Percentiles rank a stretch among this genome's conserved stretches.
Conservation (phyloP, 2,113 vertebrate species). For the Melanostigma gelatinosum region DNA sequence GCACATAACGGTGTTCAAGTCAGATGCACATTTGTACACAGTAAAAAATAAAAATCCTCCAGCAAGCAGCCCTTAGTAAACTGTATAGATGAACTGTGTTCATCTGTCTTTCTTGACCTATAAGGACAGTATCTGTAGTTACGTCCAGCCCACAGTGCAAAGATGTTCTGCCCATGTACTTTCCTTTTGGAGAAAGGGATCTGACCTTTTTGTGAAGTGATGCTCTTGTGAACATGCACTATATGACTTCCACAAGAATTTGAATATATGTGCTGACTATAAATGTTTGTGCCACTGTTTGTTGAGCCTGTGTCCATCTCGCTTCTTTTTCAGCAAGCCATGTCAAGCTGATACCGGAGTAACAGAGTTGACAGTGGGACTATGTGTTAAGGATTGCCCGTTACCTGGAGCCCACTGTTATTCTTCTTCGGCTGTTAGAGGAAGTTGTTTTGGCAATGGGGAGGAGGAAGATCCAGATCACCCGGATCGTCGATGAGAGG, state of each 20-base stretch:
- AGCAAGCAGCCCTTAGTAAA: neutral
- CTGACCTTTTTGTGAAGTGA: neutral
- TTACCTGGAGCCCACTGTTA: constrained; percentile 75
- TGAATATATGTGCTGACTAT: neutral
- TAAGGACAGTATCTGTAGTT: neutral
- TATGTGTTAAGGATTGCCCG: constrained; percentile 82
- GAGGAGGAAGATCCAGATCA: constrained; percentile 99
- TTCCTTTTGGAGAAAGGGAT: neutral
- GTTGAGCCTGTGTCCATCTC: constrained; percentile 22
- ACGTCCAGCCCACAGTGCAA: neutral
- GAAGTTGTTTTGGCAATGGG: constrained; percentile 88
- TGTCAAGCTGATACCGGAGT: constrained; percentile 61
- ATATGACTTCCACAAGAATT: neutral
- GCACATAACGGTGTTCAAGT: neutral
- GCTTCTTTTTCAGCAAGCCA: constrained; percentile 63
- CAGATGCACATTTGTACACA: neutral
- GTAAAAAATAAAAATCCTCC: neutral
- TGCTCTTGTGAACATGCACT: neutral
- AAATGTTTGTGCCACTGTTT: neutral
- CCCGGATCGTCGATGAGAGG: constrained; percentile 95
- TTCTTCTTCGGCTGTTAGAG: constrained; percentile 79
- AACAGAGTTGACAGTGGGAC: constrained; percentile 73
- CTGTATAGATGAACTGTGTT: neutral
- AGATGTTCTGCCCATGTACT: neutral
- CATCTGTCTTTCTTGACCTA: neutral